These are phyloP conservation scores for Trachops cirrhosus DNA, from an alignment of 2,797 vertebrate species.

Conservation along the genomic window DNA sequence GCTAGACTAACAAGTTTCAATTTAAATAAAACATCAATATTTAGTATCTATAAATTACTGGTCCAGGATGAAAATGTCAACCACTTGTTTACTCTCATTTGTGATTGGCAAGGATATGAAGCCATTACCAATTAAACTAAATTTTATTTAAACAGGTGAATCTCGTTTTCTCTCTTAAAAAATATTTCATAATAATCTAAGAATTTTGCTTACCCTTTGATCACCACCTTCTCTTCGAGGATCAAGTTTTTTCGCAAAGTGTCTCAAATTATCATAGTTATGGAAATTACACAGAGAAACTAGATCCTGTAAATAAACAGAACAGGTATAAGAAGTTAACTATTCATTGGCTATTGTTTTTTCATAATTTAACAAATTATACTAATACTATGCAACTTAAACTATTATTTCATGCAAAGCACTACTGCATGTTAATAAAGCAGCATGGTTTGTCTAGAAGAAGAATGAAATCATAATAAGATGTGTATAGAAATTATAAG, in stretches of 20 bases:
- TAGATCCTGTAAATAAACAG: constrained; percentile 88
- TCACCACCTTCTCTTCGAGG: constrained; percentile 97
- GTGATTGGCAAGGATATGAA: constrained; percentile 18
- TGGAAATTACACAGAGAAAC: constrained; percentile 98
- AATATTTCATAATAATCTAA: constrained; percentile 17
- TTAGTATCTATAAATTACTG: background rate
- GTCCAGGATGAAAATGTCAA: constrained; percentile 27
- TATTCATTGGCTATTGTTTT: background rate
- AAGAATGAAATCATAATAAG: background rate
- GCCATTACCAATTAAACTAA: constrained; percentile 9
- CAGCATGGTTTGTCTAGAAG: background rate
- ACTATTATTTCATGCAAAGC: background rate
- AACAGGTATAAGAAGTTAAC: background rate
- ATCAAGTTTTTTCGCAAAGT: constrained; percentile 98
- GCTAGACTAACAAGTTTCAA: background rate
- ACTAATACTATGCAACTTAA: background rate
- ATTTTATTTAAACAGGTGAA: background rate
- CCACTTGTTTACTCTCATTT: constrained; percentile 25
- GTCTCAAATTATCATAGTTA: constrained; percentile 98
- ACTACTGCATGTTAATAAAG: background rate
- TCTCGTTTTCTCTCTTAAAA: constrained; percentile 25
- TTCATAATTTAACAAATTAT: constrained; percentile 18
- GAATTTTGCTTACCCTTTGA: constrained; percentile 91
- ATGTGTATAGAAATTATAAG: background rate
- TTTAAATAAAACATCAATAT: constrained; percentile 32